Evolutionary conservation across 2,797 vertebrate genomes (phyloP).

Genomic region (Ceyx erithaca): DNA sequence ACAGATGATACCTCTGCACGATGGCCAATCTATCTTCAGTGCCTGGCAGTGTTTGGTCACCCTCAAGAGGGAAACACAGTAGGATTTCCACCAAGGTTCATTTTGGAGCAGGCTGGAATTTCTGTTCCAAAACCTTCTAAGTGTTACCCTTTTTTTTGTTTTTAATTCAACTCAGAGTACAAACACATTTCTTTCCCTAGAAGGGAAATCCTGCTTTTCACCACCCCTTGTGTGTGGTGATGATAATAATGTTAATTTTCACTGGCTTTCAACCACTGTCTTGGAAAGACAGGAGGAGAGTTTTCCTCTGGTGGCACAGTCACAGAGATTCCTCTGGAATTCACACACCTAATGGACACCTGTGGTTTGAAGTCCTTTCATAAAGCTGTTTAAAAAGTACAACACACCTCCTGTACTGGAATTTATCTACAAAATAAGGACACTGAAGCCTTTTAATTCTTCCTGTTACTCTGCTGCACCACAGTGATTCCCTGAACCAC

Average conservation of each 20-base stretch:
- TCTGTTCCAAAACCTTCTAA: conserved; percentile 11
- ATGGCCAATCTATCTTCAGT: background rate
- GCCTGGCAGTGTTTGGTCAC: background rate
- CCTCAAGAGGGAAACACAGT: background rate
- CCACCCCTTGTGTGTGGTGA: background rate
- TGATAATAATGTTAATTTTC: background rate
- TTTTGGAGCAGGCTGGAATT: background rate
- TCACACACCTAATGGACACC: background rate
- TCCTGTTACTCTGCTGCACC: background rate
- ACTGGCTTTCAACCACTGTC: background rate
- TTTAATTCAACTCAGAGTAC: conserved; percentile 10
- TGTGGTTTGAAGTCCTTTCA: background rate
- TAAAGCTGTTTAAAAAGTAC: background rate
- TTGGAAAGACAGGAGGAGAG: background rate
- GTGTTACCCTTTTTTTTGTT: background rate
- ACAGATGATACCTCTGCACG: background rate
- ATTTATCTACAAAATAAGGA: background rate
- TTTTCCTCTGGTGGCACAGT: background rate
- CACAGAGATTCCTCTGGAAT: background rate
- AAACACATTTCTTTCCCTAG: conserved; percentile 21
- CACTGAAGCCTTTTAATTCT: background rate
- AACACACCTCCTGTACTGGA: background rate
- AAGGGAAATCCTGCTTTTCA: conserved; percentile 19
- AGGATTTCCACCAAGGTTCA: background rate
- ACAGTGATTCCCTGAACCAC: background rate